phyloP scores from a whole-genome alignment of 2,113 vertebrate genomes.

The Danio rerio region GRCz12tu NC_133195.1:39574501-39575000 shows the following conservation, averaged over 20 bases:
- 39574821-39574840: conserved; percentile 22
- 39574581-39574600: conserved; percentile 22
- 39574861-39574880: not conserved
- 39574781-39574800: conserved; percentile 17
- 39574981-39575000: not conserved
- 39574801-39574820: conserved; percentile 38
- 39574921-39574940: too few species aligned
- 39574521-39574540: conserved; percentile 20
- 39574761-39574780: conserved; percentile 23
- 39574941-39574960: too few species aligned
- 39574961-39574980: too few species aligned
- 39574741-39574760: conserved; percentile 39
- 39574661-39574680: conserved; percentile 58
- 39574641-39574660: conserved; percentile 63
- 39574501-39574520: not conserved
- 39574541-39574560: conserved; percentile 24
- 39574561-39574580: conserved; percentile 30
- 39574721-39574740: conserved; percentile 33
- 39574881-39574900: not conserved
- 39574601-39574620: conserved; percentile 52
- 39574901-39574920: too few species aligned
- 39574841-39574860: not conserved
- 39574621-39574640: conserved; percentile 64
- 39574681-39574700: conserved; percentile 63
- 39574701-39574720: conserved; percentile 28